Evolutionary conservation across 2,797 vertebrate genomes (phyloP).

Genomic region (Sparus aurata): DNA sequence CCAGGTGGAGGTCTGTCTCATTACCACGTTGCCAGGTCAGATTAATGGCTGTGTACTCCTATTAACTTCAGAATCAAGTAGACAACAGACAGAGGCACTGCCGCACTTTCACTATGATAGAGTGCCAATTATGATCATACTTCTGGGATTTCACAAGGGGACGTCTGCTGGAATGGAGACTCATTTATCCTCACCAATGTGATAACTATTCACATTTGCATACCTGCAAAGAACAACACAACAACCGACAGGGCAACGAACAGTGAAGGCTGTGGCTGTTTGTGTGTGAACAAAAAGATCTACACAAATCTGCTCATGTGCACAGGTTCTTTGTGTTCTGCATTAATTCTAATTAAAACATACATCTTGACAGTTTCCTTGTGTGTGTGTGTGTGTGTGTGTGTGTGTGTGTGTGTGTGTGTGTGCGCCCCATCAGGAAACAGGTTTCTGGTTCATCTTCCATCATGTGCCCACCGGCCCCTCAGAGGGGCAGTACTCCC

Average conservation of each 20-base stretch:
- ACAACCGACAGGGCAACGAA: conserved; percentile 33
- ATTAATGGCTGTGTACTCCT: conserved; percentile 63
- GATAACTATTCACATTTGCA: conserved; percentile 61
- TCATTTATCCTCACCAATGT: conserved; percentile 36
- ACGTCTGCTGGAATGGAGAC: not conserved
- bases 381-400: no score
- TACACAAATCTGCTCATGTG: not conserved
- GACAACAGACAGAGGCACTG: conserved; percentile 44
- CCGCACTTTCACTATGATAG: conserved; percentile 39
- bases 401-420: not conserved
- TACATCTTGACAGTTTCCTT: not conserved
- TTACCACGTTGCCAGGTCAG: conserved; percentile 63
- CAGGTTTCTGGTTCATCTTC: conserved; percentile 97
- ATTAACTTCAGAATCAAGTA: conserved; percentile 53
- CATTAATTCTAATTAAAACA: not conserved
- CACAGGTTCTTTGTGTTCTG: not conserved
- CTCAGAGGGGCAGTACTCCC: conserved; percentile 93
- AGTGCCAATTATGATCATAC: conserved; percentile 62
- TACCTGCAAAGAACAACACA: conserved; percentile 32
- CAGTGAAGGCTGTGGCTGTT: not conserved
- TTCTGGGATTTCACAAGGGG: conserved; percentile 48
- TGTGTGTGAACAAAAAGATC: not conserved
- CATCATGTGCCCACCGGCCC: conserved; percentile 96
- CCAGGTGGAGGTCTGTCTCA: conserved; percentile 62
- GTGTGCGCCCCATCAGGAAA: conserved; percentile 88